Evolutionary conservation across 2,113 vertebrate species (phyloP), one percentile per base, ranked within the genome.

Genomic region (Myxocyprinus asiaticus): DNA sequence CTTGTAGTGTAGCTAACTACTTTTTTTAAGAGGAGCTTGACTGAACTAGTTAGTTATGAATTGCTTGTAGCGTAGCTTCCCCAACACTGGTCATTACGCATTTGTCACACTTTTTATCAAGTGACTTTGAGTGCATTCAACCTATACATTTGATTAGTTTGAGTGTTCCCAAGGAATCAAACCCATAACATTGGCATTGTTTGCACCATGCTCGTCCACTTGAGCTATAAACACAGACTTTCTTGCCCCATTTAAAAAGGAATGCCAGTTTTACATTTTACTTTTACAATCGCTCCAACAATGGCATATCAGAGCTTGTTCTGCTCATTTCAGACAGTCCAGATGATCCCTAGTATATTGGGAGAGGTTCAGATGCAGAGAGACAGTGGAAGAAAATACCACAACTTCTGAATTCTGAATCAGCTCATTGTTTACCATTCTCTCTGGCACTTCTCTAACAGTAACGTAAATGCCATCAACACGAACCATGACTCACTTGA

Each of bases 391-490:
- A 67, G 53, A 48, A 73, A 82, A 51, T 77, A 6, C 65, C n/a
- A 15, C 64, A 75, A 58, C 58, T 61, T 74, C 65, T 50, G 63
- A 14, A 7, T n/a, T 62, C 53, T 71, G 70, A 82, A 78, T 74
- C 63, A 74, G 64, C 76, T 73, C 76, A 53, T 73, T 78, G 81
- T 82, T 33, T 33, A 33, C 22, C 22, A 33, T 33, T 33, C 48
- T 67, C 17, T 6, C 33, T 56, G 78, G 67, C 47, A 58, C 65
- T 79, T 79, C 8, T 42, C n/a, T 72, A 61, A 79, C 55, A 2
- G 14, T 58, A n/a, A 73, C 55, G 1, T 5, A 47, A 79, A 77
- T 59, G 43, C 71, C 59, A 33, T 10, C 48, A 53, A 17, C 61
- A 33, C 10, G 0, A 53, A n/a, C 59, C 48, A 11, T 9, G 51